phyloP scores from a whole-genome alignment of 1,140 invertebrate genomes.

The Zelostemma sp. region DNA sequence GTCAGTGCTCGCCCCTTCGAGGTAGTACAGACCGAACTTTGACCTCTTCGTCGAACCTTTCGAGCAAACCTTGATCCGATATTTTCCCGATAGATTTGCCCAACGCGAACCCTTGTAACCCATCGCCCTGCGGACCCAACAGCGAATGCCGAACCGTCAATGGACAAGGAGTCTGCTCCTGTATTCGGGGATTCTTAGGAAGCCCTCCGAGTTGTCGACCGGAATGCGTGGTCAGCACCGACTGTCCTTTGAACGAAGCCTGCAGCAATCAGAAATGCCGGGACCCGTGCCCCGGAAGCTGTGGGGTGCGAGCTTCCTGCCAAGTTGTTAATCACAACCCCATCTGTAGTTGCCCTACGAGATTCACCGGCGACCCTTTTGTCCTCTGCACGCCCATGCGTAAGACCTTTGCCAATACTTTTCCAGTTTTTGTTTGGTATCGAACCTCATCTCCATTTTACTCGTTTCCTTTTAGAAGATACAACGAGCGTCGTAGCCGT shows the following conservation, averaged over 20 bases:
- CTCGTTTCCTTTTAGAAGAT: no score
- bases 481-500: no score
- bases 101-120: slow-evolving; percentile 78
- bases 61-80: no score
- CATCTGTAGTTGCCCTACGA: slow-evolving; percentile 73
- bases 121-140: slow-evolving; percentile 80
- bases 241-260: slow-evolving; percentile 74
- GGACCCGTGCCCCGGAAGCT: slow-evolving; percentile 77
- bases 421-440: no score
- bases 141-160: slow-evolving; percentile 75
- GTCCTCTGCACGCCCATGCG: slow-evolving; percentile 60
- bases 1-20: no score
- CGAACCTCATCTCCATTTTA: no score
- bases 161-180: slow-evolving; percentile 72
- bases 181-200: slow-evolving; percentile 71
- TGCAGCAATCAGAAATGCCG: slow-evolving; percentile 78
- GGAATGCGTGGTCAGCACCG: slow-evolving; percentile 73
- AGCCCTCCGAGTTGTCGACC: slow-evolving; percentile 72
- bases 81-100: no score
- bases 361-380: slow-evolving; percentile 70
- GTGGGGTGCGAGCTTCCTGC: slow-evolving; percentile 73
- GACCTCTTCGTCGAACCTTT: no score
- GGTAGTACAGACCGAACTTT: no score
- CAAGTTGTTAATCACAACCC: slow-evolving; percentile 72
- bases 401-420: no score